These are phyloP conservation scores for Goniozus legneri DNA, from an alignment of 1,140 invertebrate genomes.

Conservation along the genomic window DNA sequence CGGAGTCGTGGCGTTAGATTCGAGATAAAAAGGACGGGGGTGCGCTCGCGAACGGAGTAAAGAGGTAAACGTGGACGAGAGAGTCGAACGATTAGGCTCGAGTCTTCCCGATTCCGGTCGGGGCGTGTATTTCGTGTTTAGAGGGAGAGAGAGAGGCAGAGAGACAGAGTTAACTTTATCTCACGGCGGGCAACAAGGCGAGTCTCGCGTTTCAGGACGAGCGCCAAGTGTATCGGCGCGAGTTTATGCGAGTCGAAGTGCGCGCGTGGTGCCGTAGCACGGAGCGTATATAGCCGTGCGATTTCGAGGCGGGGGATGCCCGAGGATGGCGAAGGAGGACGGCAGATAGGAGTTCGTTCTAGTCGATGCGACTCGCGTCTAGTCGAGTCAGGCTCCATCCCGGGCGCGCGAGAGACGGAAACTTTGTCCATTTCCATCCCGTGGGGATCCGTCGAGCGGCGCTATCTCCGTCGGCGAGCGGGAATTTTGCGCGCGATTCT, in stretches of 20 bases:
- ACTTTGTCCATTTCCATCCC: slow-evolving; percentile 50
- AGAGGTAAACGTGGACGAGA: too few relatives aligned
- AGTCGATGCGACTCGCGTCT: slow-evolving; percentile 13
- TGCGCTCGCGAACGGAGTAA: too few relatives aligned
- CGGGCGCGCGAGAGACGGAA: slow-evolving; percentile 18
- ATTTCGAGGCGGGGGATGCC: too few relatives aligned
- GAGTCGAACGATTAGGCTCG: too few relatives aligned
- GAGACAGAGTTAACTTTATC: slow-evolving; percentile 30
- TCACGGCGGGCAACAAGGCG: slow-evolving; percentile 20
- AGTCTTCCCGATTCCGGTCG: too few relatives aligned
- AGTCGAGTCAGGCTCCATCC: slow-evolving; percentile 13
- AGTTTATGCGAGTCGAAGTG: slow-evolving; percentile 41
- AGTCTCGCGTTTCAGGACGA: slow-evolving; percentile 30
- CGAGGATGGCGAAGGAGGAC: slow-evolving; percentile 1
- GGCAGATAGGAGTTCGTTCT: slow-evolving; percentile 11
- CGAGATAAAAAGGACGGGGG: too few relatives aligned
- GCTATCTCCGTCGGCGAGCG: slow-evolving; percentile 16
- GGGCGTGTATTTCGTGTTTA: neutral
- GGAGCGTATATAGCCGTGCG: too few relatives aligned
- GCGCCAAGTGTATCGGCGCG: slow-evolving; percentile 41
- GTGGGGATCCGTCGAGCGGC: slow-evolving; percentile 23
- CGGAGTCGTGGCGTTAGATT: too few relatives aligned
- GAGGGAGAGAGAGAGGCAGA: neutral
- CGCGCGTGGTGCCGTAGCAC: too few relatives aligned
- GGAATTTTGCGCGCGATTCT: slow-evolving; percentile 13